Evolutionary conservation across 2,888 invertebrate genomes (phyloP).

Genomic region (Rhagophthalmus giganteus): DNA sequence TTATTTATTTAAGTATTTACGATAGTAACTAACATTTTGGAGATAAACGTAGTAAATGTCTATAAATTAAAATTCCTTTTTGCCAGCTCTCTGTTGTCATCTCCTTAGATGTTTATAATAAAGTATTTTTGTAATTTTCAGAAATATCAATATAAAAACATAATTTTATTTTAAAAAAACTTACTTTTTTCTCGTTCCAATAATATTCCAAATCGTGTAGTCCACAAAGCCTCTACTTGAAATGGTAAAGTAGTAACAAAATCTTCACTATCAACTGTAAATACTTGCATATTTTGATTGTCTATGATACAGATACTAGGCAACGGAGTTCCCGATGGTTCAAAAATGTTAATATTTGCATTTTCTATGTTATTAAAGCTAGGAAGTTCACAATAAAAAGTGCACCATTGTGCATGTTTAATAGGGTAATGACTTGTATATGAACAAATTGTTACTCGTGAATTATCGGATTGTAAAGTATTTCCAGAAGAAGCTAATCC

Average conservation of each 20-base stretch:
- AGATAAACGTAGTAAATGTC: too few species aligned
- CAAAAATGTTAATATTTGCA: constrained; percentile 58
- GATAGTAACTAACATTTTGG: too few species aligned
- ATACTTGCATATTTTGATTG: constrained; percentile 74
- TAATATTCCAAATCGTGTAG: constrained; percentile 81
- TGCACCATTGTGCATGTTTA: constrained; percentile 78
- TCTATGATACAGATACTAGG: constrained; percentile 76
- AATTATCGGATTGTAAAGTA: constrained; percentile 52
- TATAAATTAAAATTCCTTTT: too few species aligned
- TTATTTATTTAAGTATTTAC: too few species aligned
- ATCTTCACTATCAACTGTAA: constrained; percentile 79
- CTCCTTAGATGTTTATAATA: too few species aligned
- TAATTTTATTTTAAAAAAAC: constrained; percentile 39
- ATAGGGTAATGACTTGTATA: constrained; percentile 84
- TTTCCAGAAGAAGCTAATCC: constrained; percentile 57
- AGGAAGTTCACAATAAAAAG: constrained; percentile 62
- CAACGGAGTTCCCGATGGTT: constrained; percentile 59
- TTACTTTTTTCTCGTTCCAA: constrained; percentile 68
- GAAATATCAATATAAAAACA: background rate
- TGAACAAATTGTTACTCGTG: constrained; percentile 61
- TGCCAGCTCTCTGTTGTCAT: too few species aligned
- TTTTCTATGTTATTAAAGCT: constrained; percentile 54
- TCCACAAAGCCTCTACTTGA: constrained; percentile 81
- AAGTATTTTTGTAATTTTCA: too few species aligned
- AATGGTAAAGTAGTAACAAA: constrained; percentile 79